Percentiles rank a stretch among this genome's conserved stretches.
These are phyloP conservation scores for Lacerta agilis DNA, from an alignment of 2,797 vertebrate species.

Conservation along the genomic window DNA sequence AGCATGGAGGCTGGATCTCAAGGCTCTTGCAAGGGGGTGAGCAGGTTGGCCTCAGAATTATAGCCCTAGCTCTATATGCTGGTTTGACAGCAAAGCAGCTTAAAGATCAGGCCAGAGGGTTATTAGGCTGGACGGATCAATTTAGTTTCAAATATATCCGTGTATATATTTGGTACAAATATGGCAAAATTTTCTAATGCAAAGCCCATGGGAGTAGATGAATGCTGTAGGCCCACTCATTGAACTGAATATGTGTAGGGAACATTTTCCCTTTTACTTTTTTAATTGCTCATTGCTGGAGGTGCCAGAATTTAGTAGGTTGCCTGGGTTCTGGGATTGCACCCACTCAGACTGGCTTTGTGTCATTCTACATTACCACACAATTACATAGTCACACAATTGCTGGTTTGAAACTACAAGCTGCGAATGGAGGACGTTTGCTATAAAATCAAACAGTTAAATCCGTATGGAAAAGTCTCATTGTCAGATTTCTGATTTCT, in stretches of 20 bases:
- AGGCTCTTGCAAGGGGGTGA: not conserved
- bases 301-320: not conserved
- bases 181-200: not conserved
- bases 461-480: not conserved
- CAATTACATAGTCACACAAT: not conserved
- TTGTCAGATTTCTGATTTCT: slow-evolving; percentile 7
- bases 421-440: not conserved
- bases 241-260: not conserved
- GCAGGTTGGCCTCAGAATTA: not conserved
- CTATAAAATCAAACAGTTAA: not conserved
- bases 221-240: not conserved
- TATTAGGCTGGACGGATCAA: not conserved
- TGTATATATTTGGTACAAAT: not conserved
- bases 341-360: not conserved
- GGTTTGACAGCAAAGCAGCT: not conserved
- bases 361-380: not conserved
- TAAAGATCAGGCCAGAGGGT: not conserved
- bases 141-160: not conserved
- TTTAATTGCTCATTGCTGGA: not conserved
- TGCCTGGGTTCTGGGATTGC: not conserved
- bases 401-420: not conserved
- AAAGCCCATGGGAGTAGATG: not conserved
- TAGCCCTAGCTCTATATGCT: not conserved
- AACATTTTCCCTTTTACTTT: not conserved
- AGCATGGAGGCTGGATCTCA: not conserved